Base-by-base conservation (phyloP, 2,113 vertebrate genomes). In the Callocephalon fimbriatum region DNA sequence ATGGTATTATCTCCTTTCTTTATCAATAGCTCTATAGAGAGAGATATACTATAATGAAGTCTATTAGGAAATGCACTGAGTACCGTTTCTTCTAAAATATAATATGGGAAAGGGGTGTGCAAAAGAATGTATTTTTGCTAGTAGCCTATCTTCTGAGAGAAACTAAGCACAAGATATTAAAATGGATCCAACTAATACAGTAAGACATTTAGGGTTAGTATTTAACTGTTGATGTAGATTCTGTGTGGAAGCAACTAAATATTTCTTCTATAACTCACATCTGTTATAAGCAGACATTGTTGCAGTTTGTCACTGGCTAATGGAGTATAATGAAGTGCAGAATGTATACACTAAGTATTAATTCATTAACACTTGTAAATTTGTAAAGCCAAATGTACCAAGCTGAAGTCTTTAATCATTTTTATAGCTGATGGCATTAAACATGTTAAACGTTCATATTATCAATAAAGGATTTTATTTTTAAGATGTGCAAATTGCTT, bases 11-110 rank as follows among this genome's bases (percentile, higher is more conserved):
- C 94, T 96, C 96, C 93, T 94, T 95, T 95, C 93, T 97, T 95
- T 97, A 91, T n/a, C 76, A 38, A 95, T 97, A 97, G 94, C 94
- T 95, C 97, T 97, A 95, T 3, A 98, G 32, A 97, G 48, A 96
- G 94, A 98, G 91, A 96, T 20, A 96, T 83, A 45, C 82, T 97
- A 96, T 95, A 97, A 95, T 97, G 95, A 93, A 95, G 95, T 98
- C 98, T 97, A 88, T 98, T 98, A 98, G 98, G 95, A 98, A 96
- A 98, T 98, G 97, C 98, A 98, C 98, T 98, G 98, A 98, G 96
- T 97, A 95, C 97, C 90, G 94, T 95, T 97, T 97, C 97, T 98
- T 98, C 97, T 98, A 65, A 92, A 91, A 40, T 95, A 78, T 92
- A 96, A 90, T 83, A 88, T 48, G 92, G 97, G 96, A 87, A 96